Evolutionary conservation across 2,797 vertebrate genomes (phyloP).

Genomic region (Falco columbarius): DNA sequence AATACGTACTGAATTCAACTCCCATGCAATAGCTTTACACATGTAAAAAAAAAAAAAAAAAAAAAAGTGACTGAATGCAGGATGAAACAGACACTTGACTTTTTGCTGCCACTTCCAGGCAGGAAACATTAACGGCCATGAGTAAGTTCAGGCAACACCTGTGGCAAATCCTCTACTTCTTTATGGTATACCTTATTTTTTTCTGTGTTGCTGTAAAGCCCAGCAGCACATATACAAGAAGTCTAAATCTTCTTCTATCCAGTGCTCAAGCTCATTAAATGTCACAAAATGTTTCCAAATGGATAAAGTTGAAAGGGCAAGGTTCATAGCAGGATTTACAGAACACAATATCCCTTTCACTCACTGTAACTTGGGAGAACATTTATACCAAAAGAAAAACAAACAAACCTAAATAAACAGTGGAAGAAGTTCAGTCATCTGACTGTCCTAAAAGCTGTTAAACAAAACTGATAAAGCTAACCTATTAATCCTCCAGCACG

Average conservation of each 20-base stretch:
- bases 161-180: neutral
- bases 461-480: conserved; percentile 57
- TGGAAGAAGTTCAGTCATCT: conserved; percentile 45
- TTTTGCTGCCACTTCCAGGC: neutral
- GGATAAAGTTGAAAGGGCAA: neutral
- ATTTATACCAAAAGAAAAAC: neutral
- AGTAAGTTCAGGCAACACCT: neutral
- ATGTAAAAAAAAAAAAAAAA: neutral
- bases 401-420: conserved; percentile 1
- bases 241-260: neutral
- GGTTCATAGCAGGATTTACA: conserved; percentile 31
- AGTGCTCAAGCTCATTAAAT: conserved; percentile 29
- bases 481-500: conserved; percentile 60
- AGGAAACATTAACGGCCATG: neutral
- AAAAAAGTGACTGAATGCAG: neutral
- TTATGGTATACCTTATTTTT: neutral
- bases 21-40: neutral
- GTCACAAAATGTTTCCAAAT: conserved; percentile 49
- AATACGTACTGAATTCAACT: neutral
- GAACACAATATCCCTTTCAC: conserved; percentile 40
- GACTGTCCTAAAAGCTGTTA: conserved; percentile 60
- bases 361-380: neutral
- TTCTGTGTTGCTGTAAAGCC: neutral
- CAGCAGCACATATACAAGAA: neutral
- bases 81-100: neutral